Evolutionary conservation across 2,113 vertebrate genomes (phyloP).

Genomic region (Puntigrus tetrazona): DNA sequence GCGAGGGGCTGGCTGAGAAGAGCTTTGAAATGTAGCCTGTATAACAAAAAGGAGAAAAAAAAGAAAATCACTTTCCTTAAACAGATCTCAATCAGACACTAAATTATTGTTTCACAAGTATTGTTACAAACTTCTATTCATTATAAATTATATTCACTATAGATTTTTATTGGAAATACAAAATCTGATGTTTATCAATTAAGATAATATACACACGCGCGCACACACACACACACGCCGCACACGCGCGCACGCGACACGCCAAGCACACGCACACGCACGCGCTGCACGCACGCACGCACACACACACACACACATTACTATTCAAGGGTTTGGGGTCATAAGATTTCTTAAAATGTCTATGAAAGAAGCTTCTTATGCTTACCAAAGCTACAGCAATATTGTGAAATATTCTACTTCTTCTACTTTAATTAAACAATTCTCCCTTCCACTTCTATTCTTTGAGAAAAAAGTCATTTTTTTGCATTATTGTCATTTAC

Average conservation of each 20-base stretch:
- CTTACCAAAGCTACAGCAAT: background rate
- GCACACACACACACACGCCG: no score
- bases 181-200: background rate
- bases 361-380: background rate
- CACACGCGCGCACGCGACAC: no score
- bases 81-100: background rate
- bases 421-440: background rate
- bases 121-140: no score
- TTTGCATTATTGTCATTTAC: no score
- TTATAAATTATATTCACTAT: background rate
- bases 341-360: background rate
- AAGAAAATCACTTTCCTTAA: background rate
- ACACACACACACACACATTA: background rate
- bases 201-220: background rate
- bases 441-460: no score
- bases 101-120: background rate
- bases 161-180: background rate
- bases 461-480: no score
- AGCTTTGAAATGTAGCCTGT: slow-evolving; percentile 77
- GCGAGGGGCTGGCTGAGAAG: slow-evolving; percentile 73
- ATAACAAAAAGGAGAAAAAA: background rate
- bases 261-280: no score
- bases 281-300: no score
- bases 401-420: background rate
- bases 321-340: background rate